Base-by-base conservation (phyloP, 2,797 vertebrate species). In the Xenopus petersii region DNA sequence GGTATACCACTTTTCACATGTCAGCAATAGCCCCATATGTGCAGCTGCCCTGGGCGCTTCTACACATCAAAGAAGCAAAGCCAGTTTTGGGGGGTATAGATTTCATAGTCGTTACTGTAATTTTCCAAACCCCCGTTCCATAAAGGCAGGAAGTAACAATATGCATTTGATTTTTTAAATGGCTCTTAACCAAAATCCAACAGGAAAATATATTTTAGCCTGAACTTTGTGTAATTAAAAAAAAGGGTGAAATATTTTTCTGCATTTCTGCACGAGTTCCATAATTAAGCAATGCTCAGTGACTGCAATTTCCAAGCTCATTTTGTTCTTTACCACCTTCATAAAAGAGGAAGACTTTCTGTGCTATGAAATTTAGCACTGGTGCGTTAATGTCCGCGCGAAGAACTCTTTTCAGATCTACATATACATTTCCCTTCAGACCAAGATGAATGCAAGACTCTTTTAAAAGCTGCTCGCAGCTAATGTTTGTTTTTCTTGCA, bases 361-460 rank as follows among this genome's bases (percentile, higher is more conserved):
- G 58, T 55, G 48, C 73, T 51, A 75, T 68, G 58, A 75, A 63
- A 12, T 62, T 48, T 63, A n/a, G 16, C 47, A 21, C 33, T 63
- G n/a, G 13, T 21, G 30, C 2, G 33, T 49, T 73, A 63, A 64
- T 69, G 24, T 68, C 65, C 66, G 26, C 17, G 12, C 33, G 54
- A 48, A 47, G 55, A 48, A 65, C 15, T 49, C 42, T 66, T 65
- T 26, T 33, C 30, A 36, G 11, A 61, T 48, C 16, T 56, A 48
- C 66, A 74, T 61, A 46, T 74, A 74, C 64, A 74, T 74, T 68
- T 74, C 73, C 73, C 73, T 54, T 54, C 51, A 62, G 65, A 69
- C 59, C n/a, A 21, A 33, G 48, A 69, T 75, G 64, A 63, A 49
- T 68, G 48, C 30, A 56, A 55, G 46, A 42, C 47, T 59, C 68